A percentile compares a stretch with the other conserved stretches of the same genome.
phyloP scores from a whole-genome alignment of 2,113 vertebrate genomes.

The Zapus hudsonius region DNA sequence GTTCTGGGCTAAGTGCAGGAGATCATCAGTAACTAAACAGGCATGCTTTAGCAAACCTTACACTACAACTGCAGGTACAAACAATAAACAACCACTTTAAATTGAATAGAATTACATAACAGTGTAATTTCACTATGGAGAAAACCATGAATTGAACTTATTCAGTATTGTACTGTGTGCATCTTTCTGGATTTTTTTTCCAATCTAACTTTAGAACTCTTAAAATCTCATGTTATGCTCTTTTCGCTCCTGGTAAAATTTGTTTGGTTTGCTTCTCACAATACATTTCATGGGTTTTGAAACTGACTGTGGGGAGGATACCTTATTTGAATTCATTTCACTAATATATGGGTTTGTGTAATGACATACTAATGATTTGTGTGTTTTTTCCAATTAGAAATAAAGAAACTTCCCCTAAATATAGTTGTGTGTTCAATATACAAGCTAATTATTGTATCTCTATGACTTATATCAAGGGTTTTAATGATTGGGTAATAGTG shows the following conservation, averaged over 20 bases:
- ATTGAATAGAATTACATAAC: not conserved
- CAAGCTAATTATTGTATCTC: not conserved
- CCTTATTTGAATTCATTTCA: not conserved
- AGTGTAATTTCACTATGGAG: not conserved
- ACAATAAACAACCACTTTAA: not conserved
- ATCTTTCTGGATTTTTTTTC: not conserved
- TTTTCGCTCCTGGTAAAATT: not conserved
- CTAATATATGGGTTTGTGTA: not conserved
- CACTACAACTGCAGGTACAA: rapidly evolving
- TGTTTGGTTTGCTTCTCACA: not conserved
- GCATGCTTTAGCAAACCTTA: not conserved
- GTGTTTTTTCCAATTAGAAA: not conserved
- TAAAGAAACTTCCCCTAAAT: not conserved
- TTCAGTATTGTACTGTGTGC: not conserved
- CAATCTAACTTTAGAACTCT: not conserved
- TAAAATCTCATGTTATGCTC: not conserved
- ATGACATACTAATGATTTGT: not conserved
- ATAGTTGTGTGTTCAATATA: not conserved
- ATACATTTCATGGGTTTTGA: not conserved
- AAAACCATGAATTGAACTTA: not conserved
- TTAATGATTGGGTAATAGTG: not conserved
- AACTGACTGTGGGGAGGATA: not conserved
- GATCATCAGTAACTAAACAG: not conserved
- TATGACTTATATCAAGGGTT: not conserved
- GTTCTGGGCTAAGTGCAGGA: not conserved